phyloP scores from a whole-genome alignment of 2,888 invertebrate species.

The Coenonympha arcania region DNA sequence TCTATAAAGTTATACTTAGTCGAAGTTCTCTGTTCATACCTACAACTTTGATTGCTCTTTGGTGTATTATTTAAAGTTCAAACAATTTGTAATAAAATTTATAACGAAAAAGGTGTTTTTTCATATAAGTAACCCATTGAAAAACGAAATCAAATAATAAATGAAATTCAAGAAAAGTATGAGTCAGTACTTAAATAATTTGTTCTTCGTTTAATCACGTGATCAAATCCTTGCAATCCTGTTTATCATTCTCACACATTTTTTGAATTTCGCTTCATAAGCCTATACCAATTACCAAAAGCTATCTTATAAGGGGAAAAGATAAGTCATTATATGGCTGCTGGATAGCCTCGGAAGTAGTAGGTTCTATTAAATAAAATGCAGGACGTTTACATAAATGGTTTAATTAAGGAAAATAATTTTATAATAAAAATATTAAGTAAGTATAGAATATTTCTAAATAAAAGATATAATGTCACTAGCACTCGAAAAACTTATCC shows the following conservation, averaged over 20 bases:
- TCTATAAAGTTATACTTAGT: constrained; percentile 44
- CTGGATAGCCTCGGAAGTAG: too few relatives aligned
- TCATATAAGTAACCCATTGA: constrained; percentile 31
- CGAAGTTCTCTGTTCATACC: constrained; percentile 52
- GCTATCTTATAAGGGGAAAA: too few relatives aligned
- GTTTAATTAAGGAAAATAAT: constrained; percentile 70
- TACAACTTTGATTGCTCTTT: constrained; percentile 57
- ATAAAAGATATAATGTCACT: constrained; percentile 61
- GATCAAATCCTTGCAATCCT: too few relatives aligned
- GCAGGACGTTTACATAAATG: constrained; percentile 41
- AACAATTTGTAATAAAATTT: constrained; percentile 73
- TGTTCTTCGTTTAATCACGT: too few relatives aligned
- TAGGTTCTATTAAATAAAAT: constrained; percentile 28
- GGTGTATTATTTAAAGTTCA: constrained; percentile 69
- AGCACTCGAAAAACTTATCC: constrained; percentile 36
- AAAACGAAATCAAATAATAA: too few relatives aligned
- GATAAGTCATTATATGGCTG: too few relatives aligned
- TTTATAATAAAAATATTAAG: constrained; percentile 69
- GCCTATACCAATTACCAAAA: too few relatives aligned
- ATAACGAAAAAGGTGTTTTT: constrained; percentile 55
- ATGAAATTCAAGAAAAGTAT: too few relatives aligned
- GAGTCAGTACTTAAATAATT: too few relatives aligned
- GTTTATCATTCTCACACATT: too few relatives aligned
- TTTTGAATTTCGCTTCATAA: too few relatives aligned
- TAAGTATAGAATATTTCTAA: constrained; percentile 66